A percentile compares a stretch with the other conserved stretches of the same genome.
These are phyloP conservation scores for Anoplopoma fimbria DNA, from an alignment of 2,113 vertebrate species.

Conservation along the genomic window DNA sequence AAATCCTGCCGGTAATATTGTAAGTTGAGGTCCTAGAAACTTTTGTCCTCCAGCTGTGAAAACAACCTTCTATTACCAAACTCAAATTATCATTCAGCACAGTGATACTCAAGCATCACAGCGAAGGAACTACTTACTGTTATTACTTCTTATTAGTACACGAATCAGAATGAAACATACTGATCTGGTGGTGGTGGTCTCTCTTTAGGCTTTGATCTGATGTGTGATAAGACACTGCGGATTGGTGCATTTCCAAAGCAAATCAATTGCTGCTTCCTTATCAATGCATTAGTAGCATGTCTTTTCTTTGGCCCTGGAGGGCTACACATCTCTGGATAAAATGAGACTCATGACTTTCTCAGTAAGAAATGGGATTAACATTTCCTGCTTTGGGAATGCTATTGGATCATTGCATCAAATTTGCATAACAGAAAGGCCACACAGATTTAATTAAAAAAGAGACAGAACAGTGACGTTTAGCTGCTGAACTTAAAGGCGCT, in stretches of 20 bases:
- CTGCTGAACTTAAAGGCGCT: background rate
- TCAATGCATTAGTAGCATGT: slow-evolving; percentile 48
- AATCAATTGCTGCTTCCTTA: slow-evolving; percentile 69
- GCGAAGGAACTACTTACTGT: background rate
- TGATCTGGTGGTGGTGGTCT: background rate
- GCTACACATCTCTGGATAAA: slow-evolving; percentile 7
- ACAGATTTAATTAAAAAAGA: background rate
- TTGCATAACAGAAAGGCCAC: background rate
- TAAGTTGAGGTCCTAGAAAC: background rate
- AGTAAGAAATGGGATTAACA: background rate
- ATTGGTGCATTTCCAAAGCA: slow-evolving; percentile 62
- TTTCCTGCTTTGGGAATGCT: background rate
- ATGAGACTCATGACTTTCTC: slow-evolving; percentile 6
- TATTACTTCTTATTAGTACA: background rate
- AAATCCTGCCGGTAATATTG: background rate
- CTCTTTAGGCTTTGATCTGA: slow-evolving; percentile 60
- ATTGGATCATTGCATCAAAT: background rate
- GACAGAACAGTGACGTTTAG: background rate
- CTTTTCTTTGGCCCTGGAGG: slow-evolving; percentile 26
- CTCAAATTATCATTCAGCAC: background rate
- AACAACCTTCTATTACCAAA: background rate
- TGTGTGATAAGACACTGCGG: slow-evolving; percentile 64
- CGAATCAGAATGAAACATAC: background rate
- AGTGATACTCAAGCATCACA: background rate
- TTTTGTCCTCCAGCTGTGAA: background rate